These are phyloP conservation scores for Pseudomyrmex flavicornis DNA, from an alignment of 1,140 invertebrate genomes.

Conservation along the genomic window DNA sequence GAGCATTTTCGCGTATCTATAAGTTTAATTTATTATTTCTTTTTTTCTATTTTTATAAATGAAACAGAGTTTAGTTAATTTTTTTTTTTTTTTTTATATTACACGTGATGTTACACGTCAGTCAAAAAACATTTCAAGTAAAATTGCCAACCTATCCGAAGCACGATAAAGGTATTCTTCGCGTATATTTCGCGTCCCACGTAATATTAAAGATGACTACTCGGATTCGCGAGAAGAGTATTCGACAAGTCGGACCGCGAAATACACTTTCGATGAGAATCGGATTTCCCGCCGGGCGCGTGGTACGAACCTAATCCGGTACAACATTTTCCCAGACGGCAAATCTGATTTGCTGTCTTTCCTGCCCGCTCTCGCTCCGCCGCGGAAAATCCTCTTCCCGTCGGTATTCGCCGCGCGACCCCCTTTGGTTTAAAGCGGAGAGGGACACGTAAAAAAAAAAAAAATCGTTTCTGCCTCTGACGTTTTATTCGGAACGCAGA, in stretches of 20 bases:
- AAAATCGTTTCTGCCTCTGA: conserved; percentile 52
- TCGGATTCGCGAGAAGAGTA: conserved; percentile 33
- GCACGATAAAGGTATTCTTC: not conserved
- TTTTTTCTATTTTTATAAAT: not conserved
- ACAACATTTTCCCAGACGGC: conserved; percentile 60
- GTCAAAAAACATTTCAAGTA: not conserved
- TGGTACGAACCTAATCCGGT: conserved; percentile 59
- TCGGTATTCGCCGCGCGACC: conserved; percentile 6
- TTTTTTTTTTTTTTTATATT: not conserved
- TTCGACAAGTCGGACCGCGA: conserved; percentile 36
- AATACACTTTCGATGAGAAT: conserved; percentile 60
- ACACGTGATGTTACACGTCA: not conserved
- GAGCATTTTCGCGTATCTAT: too few species aligned
- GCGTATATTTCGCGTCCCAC: not conserved
- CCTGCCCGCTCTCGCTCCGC: conserved; percentile 16
- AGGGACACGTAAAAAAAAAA: not conserved
- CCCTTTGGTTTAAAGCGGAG: conserved; percentile 39
- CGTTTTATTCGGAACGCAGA: conserved; percentile 64
- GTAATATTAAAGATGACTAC: conserved; percentile 48
- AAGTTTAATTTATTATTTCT: too few species aligned
- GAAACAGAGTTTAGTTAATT: not conserved
- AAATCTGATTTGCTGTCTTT: conserved; percentile 64
- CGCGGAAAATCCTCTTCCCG: conserved; percentile 16
- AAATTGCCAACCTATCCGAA: not conserved
- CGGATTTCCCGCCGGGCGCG: conserved; percentile 48